Conservation (phyloP, 2,113 vertebrate species). For the Cercocebus atys region DNA sequence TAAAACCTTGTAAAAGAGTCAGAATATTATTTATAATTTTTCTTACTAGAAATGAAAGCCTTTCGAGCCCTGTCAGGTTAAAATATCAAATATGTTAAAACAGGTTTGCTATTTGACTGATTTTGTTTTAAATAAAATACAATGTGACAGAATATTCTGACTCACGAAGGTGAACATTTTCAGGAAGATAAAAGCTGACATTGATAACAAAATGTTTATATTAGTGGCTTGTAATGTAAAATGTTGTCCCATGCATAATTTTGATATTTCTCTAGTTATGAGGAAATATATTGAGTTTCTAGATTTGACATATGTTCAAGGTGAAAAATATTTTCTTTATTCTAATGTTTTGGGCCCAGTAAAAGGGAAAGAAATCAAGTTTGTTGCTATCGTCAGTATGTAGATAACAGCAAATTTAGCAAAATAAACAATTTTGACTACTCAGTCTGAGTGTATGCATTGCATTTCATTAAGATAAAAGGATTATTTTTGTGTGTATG, state of each 20-base stretch:
- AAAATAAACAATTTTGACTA: neutral
- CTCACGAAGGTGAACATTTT: slow-evolving; percentile 26
- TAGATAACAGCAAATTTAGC: neutral
- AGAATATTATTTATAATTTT: slow-evolving; percentile 52
- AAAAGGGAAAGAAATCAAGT: neutral
- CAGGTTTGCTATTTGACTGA: neutral
- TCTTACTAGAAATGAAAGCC: slow-evolving; percentile 25
- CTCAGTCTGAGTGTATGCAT: neutral
- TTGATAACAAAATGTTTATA: slow-evolving; percentile 23
- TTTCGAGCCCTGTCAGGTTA: neutral
- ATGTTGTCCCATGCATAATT: neutral
- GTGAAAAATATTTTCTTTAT: neutral
- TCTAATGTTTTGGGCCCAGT: neutral
- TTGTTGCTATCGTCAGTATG: neutral
- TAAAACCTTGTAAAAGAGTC: slow-evolving; percentile 37
- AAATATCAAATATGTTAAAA: slow-evolving; percentile 42
- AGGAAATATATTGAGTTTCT: neutral
- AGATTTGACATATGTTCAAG: neutral
- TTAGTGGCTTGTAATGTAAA: neutral
- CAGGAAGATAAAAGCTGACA: slow-evolving; percentile 11
- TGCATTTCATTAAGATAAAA: neutral
- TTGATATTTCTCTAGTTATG: neutral
- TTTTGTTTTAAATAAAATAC: neutral
- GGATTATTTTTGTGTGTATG: neutral
- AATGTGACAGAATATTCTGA: neutral